A percentile compares a stretch with the other conserved stretches of the same genome.
These are phyloP conservation scores for Holothuria glaberrima DNA, from an alignment of 35 echinoderm and acorn worm genomes.

Conservation along the genomic window DNA sequence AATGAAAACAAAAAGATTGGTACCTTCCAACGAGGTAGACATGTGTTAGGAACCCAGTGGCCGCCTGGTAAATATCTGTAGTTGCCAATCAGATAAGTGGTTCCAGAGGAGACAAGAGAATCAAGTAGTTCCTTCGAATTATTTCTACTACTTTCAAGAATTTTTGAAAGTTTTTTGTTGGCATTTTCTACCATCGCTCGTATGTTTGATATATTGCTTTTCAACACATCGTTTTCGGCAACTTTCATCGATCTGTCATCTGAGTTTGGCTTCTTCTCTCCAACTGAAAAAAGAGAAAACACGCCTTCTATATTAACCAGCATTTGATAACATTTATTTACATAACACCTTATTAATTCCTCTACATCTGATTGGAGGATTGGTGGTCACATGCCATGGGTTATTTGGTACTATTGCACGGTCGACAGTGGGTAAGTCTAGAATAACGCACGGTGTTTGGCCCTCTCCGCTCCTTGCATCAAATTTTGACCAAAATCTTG, in stretches of 20 bases:
- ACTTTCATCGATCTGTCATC: constrained; percentile 4
- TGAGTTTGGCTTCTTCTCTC: constrained; percentile 28
- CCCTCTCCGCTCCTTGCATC: too few species aligned
- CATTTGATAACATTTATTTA: too few species aligned
- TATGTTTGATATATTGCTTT: neutral
- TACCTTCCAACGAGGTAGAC: constrained; percentile 91
- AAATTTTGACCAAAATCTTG: too few species aligned
- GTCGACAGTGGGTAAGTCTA: too few species aligned
- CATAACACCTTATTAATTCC: too few species aligned
- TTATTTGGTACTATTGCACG: too few species aligned
- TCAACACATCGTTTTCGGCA: neutral
- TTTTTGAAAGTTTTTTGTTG: neutral
- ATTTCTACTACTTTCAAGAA: neutral
- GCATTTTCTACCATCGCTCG: neutral
- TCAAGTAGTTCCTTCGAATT: neutral
- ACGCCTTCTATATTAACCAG: too few species aligned
- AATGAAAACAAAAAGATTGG: neutral
- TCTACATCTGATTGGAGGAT: too few species aligned
- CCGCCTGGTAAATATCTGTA: constrained; percentile 82
- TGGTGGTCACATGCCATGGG: too few species aligned
- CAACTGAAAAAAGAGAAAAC: too few species aligned
- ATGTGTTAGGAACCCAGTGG: constrained; percentile 76
- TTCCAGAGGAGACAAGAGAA: neutral
- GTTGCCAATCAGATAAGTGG: constrained; percentile 30
- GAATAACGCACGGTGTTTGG: too few species aligned